These are phyloP conservation scores for Drosophila formosana DNA, from an alignment of 2,888 invertebrate species.

Conservation along the genomic window DNA sequence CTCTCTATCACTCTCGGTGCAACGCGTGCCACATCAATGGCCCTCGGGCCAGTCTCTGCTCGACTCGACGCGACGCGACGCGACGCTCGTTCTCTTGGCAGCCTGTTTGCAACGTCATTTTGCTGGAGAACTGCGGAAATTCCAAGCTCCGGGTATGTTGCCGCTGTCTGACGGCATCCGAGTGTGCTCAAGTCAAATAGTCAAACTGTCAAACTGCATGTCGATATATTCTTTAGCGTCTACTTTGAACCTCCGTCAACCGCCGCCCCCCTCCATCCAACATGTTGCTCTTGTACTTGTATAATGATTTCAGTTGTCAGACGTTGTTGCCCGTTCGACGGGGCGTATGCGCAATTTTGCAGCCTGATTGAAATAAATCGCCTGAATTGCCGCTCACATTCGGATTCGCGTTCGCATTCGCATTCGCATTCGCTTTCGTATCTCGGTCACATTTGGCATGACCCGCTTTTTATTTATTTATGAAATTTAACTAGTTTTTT, in stretches of 20 bases:
- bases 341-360: conserved; percentile 70
- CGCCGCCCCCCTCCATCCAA: background rate
- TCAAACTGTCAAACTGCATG: conserved; percentile 76
- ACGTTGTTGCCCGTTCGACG: conserved; percentile 49
- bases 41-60: conserved; percentile 16
- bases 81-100: conserved; percentile 44
- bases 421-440: background rate
- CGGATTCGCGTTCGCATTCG: background rate
- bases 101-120: conserved; percentile 57
- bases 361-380: conserved; percentile 73
- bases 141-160: conserved; percentile 25
- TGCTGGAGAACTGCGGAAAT: conserved; percentile 31
- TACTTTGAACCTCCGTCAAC: conserved; percentile 36
- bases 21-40: background rate
- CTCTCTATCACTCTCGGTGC: background rate
- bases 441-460: conserved; percentile 55
- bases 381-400: conserved; percentile 16
- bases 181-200: conserved; percentile 75
- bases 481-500: conserved; percentile 58
- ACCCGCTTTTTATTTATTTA: conserved; percentile 67
- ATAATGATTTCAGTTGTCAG: conserved; percentile 74
- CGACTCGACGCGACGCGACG: background rate
- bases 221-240: conserved; percentile 74
- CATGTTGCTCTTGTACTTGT: conserved; percentile 37
- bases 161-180: conserved; percentile 53